phyloP scores from a whole-genome alignment of 2,888 invertebrate species.

The Rhodophaea formosa region DNA sequence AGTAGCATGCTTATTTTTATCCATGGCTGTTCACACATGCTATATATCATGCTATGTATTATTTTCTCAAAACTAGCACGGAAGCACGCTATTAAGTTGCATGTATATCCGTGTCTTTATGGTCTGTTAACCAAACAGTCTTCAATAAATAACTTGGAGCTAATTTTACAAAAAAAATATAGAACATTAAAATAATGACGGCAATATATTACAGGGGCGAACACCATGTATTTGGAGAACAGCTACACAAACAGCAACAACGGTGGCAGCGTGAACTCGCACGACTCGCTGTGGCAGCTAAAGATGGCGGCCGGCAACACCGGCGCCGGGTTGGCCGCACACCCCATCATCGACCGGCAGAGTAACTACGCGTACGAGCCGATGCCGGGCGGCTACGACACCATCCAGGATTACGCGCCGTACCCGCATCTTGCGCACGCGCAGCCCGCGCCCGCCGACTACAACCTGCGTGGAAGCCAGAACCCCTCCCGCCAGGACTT shows the following conservation, averaged over 20 bases:
- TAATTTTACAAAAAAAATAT: too few relatives aligned
- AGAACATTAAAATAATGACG: too few relatives aligned
- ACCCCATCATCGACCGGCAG: slow-evolving; percentile 83
- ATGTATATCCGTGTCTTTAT: too few relatives aligned
- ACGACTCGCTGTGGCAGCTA: slow-evolving; percentile 96
- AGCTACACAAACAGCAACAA: slow-evolving; percentile 96
- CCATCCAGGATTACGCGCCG: slow-evolving; percentile 90
- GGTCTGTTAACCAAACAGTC: too few relatives aligned
- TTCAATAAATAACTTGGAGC: too few relatives aligned
- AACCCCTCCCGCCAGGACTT: slow-evolving; percentile 93
- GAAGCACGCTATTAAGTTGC: too few relatives aligned
- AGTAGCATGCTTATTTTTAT: too few relatives aligned
- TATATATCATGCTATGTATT: too few relatives aligned
- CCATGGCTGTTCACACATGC: too few relatives aligned
- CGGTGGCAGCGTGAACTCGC: slow-evolving; percentile 97
- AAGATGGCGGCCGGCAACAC: slow-evolving; percentile 90
- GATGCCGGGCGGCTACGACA: slow-evolving; percentile 91
- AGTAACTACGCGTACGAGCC: slow-evolving; percentile 88
- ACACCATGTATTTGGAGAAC: slow-evolving; percentile 95
- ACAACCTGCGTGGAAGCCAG: slow-evolving; percentile 86
- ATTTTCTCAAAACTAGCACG: too few relatives aligned
- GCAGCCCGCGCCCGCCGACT: slow-evolving; percentile 85
- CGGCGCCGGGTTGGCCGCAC: slow-evolving; percentile 78
- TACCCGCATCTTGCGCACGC: slow-evolving; percentile 88
- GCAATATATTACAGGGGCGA: slow-evolving; percentile 83